Base-by-base conservation (phyloP, 2,113 vertebrate genomes). In the Danionella cerebrum region DNA sequence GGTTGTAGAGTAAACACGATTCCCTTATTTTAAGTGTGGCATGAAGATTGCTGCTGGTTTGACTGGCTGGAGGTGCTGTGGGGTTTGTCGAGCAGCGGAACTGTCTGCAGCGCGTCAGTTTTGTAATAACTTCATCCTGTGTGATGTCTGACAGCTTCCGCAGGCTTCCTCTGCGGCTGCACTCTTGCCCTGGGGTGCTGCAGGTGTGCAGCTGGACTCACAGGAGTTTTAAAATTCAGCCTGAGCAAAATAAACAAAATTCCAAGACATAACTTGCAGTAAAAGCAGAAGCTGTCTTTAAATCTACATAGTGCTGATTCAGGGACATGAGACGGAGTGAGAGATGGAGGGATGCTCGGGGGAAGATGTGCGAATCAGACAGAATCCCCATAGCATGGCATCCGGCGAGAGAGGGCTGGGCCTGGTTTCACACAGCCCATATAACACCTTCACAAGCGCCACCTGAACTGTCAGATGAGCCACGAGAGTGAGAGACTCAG, bases 191-290 rank as follows among this genome's bases (percentile, higher is more conserved):
- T 8, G 71, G 76, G 83, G 84, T 83, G 13, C 60, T 82, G 79
- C 87, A 87, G 83, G 84, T 88, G 86, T 63, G 74, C 33, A 72
- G 65, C 75, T 36, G 75, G 76, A 63, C 64, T 41, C 68, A 71
- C 67, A 71, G 53, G 54, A 67, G 55, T 29, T 65, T 33, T 45
- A 22, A 71, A 48, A 67, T 52, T 48, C 69, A 70, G 54, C 18
- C 66, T 74, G 53, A 66, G 45, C 27, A 68, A 64, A 62, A 74
- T 73, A 78, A 79, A 80, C 70, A 80, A 75, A 75, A 74, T 41
- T 60, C 41, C 24, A 35, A 3, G 14, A 31, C 64, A 66, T 74
- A 75, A 71, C 67, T 70, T 3, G 24, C 16, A 18, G 45, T 9
- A 51, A 63, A 71, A 72, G 62, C 58, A 27, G 39, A 53, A 48